A percentile compares a stretch with the other conserved stretches of the same genome.
phyloP scores from a whole-genome alignment of 2,888 invertebrate species.

The Leptinotarsa peninsularis region DNA sequence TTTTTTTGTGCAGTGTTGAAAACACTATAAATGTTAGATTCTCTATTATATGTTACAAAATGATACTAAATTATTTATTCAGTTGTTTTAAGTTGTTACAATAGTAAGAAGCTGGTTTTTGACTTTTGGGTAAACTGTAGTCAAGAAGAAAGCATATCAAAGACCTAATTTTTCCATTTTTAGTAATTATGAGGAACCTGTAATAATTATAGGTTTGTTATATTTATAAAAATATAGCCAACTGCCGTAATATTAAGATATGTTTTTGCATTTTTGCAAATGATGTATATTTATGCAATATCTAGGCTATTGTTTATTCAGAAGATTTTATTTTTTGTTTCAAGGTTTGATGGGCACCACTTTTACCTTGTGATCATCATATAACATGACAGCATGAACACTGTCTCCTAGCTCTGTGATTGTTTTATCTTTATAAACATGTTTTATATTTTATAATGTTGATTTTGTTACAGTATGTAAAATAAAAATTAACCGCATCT shows the following conservation, averaged over 20 bases:
- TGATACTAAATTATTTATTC: slow-evolving; percentile 60
- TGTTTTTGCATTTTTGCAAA: slow-evolving; percentile 35
- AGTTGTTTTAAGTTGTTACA: slow-evolving; percentile 59
- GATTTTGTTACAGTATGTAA: slow-evolving; percentile 46
- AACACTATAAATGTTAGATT: slow-evolving; percentile 65
- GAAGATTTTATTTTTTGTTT: slow-evolving; percentile 44
- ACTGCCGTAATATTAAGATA: slow-evolving; percentile 44
- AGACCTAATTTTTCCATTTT: slow-evolving; percentile 31
- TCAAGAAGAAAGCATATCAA: slow-evolving; percentile 43
- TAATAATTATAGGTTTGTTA: slow-evolving; percentile 24
- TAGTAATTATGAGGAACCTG: slow-evolving; percentile 24
- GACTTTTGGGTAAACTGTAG: slow-evolving; percentile 49
- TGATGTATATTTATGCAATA: slow-evolving; percentile 30
- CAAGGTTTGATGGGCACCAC: slow-evolving; percentile 54
- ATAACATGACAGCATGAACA: slow-evolving; percentile 42
- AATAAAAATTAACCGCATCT: slow-evolving; percentile 28
- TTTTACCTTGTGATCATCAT: slow-evolving; percentile 54
- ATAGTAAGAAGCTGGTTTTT: slow-evolving; percentile 43
- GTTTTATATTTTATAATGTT: slow-evolving; percentile 52
- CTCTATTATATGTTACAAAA: slow-evolving; percentile 64
- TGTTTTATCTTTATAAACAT: slow-evolving; percentile 53
- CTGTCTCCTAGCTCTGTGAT: slow-evolving; percentile 54
- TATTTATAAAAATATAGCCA: slow-evolving; percentile 35
- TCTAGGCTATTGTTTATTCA: slow-evolving; percentile 49
- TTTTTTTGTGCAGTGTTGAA: slow-evolving; percentile 62